These are phyloP conservation scores for Anolis carolinensis DNA, from an alignment of 2,113 vertebrate species.

Conservation along the genomic window DNA sequence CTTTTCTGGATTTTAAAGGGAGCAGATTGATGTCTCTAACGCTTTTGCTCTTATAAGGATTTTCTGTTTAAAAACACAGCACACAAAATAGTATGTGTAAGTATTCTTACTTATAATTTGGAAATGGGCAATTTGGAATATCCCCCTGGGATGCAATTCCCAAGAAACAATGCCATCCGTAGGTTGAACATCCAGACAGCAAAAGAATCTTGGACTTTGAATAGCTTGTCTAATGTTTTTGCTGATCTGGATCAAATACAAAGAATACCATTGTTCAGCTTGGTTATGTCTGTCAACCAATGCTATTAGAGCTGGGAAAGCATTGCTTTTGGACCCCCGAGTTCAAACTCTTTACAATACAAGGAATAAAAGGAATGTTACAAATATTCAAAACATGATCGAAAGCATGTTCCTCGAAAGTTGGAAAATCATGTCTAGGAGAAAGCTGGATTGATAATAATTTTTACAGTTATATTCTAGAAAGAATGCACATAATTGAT, in stretches of 20 bases:
- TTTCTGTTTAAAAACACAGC: background rate
- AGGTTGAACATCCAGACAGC: background rate
- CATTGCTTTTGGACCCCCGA: background rate
- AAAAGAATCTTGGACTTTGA: background rate
- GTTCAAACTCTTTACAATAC: too few species aligned
- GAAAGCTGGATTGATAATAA: too few species aligned
- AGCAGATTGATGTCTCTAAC: background rate
- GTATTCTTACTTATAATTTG: background rate
- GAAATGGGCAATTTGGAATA: background rate
- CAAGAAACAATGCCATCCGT: background rate
- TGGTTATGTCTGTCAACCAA: too few species aligned
- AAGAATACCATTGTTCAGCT: background rate
- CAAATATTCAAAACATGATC: background rate
- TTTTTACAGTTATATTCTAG: too few species aligned
- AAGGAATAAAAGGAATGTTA: too few species aligned
- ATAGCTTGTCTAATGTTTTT: background rate
- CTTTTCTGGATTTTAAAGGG: background rate
- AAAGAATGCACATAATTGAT: too few species aligned
- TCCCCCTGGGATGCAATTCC: background rate
- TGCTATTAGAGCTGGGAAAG: too few species aligned
- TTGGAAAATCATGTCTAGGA: too few species aligned
- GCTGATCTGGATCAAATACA: background rate
- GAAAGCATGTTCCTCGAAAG: too few species aligned
- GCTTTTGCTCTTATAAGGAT: background rate
- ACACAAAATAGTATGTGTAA: background rate